These are phyloP conservation scores for Bombus superbus DNA, from an alignment of 1,140 invertebrate genomes.

Conservation along the genomic window DNA sequence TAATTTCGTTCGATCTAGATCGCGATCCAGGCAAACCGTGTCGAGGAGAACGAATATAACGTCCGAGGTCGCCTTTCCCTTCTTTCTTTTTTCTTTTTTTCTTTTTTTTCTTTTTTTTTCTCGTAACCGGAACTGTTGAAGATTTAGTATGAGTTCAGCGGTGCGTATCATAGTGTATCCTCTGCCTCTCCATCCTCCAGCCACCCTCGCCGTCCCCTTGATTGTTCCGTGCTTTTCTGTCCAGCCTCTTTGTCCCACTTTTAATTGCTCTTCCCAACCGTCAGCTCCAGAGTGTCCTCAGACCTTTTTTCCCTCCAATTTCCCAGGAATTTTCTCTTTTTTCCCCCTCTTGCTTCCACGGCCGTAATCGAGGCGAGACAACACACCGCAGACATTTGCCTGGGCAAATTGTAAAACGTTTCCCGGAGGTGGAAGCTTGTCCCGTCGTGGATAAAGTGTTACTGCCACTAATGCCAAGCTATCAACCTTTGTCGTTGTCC, in stretches of 20 bases:
- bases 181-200: neutral
- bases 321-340: slow-evolving; percentile 14
- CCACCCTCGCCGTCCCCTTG: neutral
- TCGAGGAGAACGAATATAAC: neutral
- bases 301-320: slow-evolving; percentile 35
- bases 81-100: slow-evolving; percentile 3
- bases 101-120: neutral
- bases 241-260: slow-evolving; percentile 34
- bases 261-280: slow-evolving; percentile 38
- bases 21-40: neutral
- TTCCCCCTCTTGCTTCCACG: neutral
- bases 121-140: slow-evolving; percentile 16
- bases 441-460: slow-evolving; percentile 17
- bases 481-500: neutral
- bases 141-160: slow-evolving; percentile 18
- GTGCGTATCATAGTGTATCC: slow-evolving; percentile 9
- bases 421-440: neutral
- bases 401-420: slow-evolving; percentile 22
- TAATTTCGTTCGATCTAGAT: neutral
- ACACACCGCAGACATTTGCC: slow-evolving; percentile 12
- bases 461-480: neutral
- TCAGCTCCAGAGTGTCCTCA: neutral
- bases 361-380: slow-evolving; percentile 17
- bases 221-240: slow-evolving; percentile 16
- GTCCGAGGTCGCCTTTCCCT: neutral